A percentile compares a stretch with the other conserved stretches of the same genome.
Conservation (phyloP, 2,797 vertebrate genomes). For the Delichon dasypus region DNA sequence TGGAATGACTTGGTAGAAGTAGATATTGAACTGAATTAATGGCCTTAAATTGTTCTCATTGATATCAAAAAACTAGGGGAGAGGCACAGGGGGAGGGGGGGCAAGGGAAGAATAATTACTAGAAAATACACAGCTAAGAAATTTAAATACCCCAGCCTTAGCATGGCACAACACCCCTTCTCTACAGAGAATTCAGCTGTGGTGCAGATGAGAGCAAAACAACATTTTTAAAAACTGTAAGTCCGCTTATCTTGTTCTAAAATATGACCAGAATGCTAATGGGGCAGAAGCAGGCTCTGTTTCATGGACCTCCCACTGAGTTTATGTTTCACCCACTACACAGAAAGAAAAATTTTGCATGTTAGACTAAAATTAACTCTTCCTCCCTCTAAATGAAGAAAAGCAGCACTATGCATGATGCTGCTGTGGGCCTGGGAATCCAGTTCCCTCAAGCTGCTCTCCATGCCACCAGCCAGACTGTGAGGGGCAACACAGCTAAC, state of each 20-base stretch:
- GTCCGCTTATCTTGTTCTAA: slow-evolving; percentile 9
- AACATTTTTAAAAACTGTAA: neutral
- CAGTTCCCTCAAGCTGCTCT: neutral
- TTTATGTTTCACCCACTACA: neutral
- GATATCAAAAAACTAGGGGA: neutral
- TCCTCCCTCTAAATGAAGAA: neutral
- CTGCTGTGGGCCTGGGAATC: neutral
- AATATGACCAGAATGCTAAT: slow-evolving; percentile 40
- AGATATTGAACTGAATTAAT: neutral
- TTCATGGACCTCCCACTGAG: slow-evolving; percentile 26
- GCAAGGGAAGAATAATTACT: neutral
- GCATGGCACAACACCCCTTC: neutral
- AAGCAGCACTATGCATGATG: neutral
- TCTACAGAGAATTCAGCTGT: neutral
- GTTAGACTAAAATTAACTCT: slow-evolving; percentile 17
- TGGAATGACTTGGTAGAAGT: neutral
- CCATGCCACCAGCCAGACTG: neutral
- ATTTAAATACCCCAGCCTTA: neutral
- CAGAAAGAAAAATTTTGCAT: neutral
- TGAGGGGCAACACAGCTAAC: neutral
- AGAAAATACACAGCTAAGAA: neutral
- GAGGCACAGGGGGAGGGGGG: accelerated
- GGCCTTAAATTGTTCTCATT: neutral
- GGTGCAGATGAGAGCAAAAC: slow-evolving; percentile 9
- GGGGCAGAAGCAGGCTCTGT: neutral